phyloP scores from a whole-genome alignment of 2,113 vertebrate genomes.

The Callithrix jacchus region DNA sequence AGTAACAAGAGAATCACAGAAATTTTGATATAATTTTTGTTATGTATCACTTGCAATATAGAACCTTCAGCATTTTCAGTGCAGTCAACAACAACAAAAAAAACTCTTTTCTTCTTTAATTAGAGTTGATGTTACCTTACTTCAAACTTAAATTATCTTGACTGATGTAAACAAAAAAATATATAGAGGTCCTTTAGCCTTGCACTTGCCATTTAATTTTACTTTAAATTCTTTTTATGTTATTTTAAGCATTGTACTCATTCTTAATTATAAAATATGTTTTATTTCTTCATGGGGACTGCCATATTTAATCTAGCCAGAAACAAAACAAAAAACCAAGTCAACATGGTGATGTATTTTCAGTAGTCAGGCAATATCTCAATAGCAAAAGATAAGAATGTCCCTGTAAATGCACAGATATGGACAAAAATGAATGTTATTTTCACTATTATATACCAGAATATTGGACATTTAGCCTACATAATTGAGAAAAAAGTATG shows the following conservation, averaged over 20 bases:
- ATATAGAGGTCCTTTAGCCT: not conserved
- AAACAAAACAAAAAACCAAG: not conserved
- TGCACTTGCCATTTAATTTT: not conserved
- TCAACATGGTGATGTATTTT: not conserved
- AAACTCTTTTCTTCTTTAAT: not conserved
- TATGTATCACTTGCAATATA: not conserved
- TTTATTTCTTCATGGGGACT: not conserved
- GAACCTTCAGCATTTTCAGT: not conserved
- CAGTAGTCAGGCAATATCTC: not conserved
- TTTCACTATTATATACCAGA: not conserved
- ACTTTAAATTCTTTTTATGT: not conserved
- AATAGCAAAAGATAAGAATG: not conserved
- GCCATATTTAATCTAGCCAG: not conserved
- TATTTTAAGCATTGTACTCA: not conserved
- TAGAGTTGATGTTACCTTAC: not conserved
- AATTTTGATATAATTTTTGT: not conserved
- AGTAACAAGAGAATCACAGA: not conserved
- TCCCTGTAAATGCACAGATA: not conserved
- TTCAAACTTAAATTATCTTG: not conserved
- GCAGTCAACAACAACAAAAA: not conserved
- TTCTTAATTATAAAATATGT: not conserved
- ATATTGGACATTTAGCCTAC: not conserved
- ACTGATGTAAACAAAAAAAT: too few species aligned
- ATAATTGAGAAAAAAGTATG: not conserved
- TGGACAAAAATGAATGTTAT: not conserved